Conservation (phyloP, 2,888 invertebrate genomes). For the Isoperla grammatica region DNA sequence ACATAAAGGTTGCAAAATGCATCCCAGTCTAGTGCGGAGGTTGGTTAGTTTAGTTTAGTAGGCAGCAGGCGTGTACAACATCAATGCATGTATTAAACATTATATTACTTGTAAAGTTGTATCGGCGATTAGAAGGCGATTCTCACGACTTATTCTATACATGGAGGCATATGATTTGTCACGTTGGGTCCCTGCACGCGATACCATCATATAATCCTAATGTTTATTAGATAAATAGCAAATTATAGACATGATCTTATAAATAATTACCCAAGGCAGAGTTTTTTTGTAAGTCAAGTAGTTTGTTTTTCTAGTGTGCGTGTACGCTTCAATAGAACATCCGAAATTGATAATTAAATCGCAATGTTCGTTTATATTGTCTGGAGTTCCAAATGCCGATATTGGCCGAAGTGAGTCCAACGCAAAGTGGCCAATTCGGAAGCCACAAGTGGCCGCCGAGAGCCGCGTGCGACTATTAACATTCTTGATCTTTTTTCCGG, state of each 20-base stretch:
- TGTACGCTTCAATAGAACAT: no score
- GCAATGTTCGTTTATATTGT: no score
- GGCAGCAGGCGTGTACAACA: background rate
- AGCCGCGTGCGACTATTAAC: no score
- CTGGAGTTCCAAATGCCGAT: no score
- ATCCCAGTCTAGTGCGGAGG: no score
- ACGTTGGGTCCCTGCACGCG: background rate
- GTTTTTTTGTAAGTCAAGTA: conserved; percentile 2
- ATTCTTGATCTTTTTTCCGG: no score
- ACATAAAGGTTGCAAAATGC: no score
- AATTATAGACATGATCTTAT: conserved; percentile 3
- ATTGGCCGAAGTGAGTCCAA: no score
- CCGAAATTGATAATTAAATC: no score
- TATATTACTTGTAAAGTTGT: conserved; percentile 10
- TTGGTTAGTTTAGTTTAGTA: conserved; percentile 8
- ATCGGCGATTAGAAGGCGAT: background rate
- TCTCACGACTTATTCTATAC: conserved; percentile 7
- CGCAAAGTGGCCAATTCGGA: no score
- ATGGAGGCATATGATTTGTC: background rate
- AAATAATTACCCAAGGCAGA: background rate
- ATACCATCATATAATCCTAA: background rate
- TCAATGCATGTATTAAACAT: no score
- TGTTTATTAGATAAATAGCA: background rate
- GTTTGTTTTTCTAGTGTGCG: background rate
- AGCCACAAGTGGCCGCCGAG: no score